Percentiles rank a stretch among this genome's conserved stretches.
phyloP scores from a whole-genome alignment of 1,140 invertebrate species.

The Andricus grossulariae region DNA sequence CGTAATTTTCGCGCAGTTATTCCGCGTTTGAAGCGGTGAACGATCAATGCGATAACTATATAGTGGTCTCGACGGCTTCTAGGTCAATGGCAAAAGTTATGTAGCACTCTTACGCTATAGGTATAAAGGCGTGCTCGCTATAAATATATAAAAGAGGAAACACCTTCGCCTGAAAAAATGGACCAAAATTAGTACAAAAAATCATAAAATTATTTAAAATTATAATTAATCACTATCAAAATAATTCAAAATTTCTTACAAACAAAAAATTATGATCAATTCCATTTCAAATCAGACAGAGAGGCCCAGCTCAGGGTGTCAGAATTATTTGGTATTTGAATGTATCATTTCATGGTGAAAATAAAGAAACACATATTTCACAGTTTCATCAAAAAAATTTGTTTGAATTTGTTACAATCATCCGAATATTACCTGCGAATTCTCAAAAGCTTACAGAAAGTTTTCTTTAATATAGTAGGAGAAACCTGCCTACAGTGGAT shows the following conservation, averaged over 20 bases:
- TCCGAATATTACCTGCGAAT: too few relatives aligned
- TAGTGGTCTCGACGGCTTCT: slow-evolving; percentile 4
- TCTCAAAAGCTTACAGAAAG: too few relatives aligned
- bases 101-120: slow-evolving; percentile 15
- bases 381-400: too few relatives aligned
- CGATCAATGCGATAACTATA: slow-evolving; percentile 25
- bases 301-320: too few relatives aligned
- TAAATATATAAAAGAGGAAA: background rate
- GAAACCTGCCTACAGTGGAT: too few relatives aligned
- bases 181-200: background rate
- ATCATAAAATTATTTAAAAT: too few relatives aligned
- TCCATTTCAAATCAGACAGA: too few relatives aligned
- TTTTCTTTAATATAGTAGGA: too few relatives aligned
- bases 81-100: slow-evolving; percentile 30
- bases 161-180: background rate
- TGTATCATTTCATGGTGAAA: too few relatives aligned
- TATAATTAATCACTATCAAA: background rate
- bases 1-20: background rate
- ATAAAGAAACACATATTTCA: too few relatives aligned
- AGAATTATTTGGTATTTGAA: too few relatives aligned
- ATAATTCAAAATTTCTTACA: background rate
- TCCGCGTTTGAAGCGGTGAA: slow-evolving; percentile 1
- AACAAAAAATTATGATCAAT: background rate
- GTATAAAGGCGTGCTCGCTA: background rate
- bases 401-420: too few relatives aligned